Evolutionary conservation across 1,140 invertebrate species (phyloP), one percentile per base, ranked within the genome.

Genomic region (Bombus difficillimus): DNA sequence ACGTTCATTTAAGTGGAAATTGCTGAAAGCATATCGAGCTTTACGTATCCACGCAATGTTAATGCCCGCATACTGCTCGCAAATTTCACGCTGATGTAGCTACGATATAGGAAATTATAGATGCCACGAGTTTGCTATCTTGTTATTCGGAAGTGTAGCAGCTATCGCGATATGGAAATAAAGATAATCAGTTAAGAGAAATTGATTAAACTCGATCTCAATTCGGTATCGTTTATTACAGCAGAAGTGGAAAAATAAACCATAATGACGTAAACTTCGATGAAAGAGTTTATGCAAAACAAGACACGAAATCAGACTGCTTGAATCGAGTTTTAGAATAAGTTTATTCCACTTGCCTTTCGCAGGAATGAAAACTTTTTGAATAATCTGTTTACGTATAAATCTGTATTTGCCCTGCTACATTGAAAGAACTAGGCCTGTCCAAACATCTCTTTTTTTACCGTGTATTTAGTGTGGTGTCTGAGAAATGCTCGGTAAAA

Each of bases 391-490:
- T 68, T 34, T 13, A 28, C 59, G 3, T 62, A 4, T 62, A 13
- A n/a, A 62, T n/a, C 28, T n/a, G 28, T 62, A n/a, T 62, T 62
- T 62, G 3, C 59, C 59, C 22, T 4, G 59, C 4, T 62, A 12
- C 4, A n/a, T 12, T n/a, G 28, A n/a, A 62, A n/a, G 2, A 28
- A 13, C 59, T 22, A n/a, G 22, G 28, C 59, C 12, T 62, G 28
- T 28, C 28, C 59, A n/a, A 62, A 59, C 28, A 4, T 59, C 28
- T 59, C 3, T 59, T 10, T 59, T 43, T 28, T 28, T 28, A 59
- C 28, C 57, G 62, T 64, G n/a, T 32, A 66, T 15, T 32, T 15
- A 5, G 68, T 68, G 78, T 88, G 77, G 57, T 72, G 53, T 84
- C 57, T 34, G 59, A 41, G 22, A 22, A 32, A 22, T 80, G 57